Evolutionary conservation across 53 echinoderm and acorn worm species (phyloP).

Genomic region (Echinometra lucunter): DNA sequence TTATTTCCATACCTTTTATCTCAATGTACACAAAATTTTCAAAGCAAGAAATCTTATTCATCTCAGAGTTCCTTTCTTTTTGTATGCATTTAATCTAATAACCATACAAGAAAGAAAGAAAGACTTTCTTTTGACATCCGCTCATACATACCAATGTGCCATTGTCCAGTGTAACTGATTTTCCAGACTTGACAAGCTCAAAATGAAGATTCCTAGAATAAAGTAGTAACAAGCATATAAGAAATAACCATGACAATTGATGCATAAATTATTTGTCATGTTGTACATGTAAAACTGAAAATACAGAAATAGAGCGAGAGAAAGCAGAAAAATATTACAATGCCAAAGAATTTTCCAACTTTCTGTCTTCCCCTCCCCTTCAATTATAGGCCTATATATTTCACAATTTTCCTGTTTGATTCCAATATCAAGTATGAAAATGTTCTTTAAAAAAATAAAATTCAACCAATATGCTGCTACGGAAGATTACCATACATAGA

Average conservation of each 20-base stretch:
- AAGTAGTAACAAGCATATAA: not conserved
- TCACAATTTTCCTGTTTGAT: no score
- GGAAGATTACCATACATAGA: no score
- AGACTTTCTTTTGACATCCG: not conserved
- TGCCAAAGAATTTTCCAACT: not conserved
- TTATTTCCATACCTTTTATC: no score
- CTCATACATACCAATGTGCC: conserved; percentile 75
- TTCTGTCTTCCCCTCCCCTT: not conserved
- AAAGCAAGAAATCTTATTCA: no score
- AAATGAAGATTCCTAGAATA: conserved; percentile 84
- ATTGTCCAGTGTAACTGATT: conserved; percentile 78
- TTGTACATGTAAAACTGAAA: not conserved
- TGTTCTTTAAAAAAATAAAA: no score
- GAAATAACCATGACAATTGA: no score
- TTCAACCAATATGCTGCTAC: no score
- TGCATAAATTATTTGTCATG: not conserved
- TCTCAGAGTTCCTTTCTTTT: no score
- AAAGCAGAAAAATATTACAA: not conserved
- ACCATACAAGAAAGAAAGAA: no score
- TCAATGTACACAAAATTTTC: no score
- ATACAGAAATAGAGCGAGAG: not conserved
- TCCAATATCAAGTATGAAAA: no score
- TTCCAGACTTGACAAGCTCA: conserved; percentile 79
- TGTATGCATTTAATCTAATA: no score
- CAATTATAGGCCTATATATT: not conserved